Base-by-base conservation (phyloP, 2,797 vertebrate genomes). In the Eurystomus glaucurus region DNA sequence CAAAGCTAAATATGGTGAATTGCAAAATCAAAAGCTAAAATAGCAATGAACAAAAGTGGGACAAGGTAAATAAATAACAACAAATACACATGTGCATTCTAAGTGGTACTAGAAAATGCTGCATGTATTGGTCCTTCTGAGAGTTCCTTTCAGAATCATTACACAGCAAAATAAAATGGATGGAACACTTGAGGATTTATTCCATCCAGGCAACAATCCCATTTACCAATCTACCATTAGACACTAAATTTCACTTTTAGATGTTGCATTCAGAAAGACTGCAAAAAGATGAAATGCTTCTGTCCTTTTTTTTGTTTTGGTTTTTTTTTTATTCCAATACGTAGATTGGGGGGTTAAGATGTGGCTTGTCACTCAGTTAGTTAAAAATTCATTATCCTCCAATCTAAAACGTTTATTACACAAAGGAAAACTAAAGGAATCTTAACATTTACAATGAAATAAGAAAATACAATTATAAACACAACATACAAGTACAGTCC, bases 1-100 rank as follows among this genome's bases (percentile, higher is more conserved):
- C 87, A 93, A 87, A 93, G 69, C 33, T 89, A 29, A 89, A 74
- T 52, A 84, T 77, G 54, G 18, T 90, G 90, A 88, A 95, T 57
- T 93, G 68, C 55, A 95, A 96, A 96, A 95, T 65, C 90, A 76
- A 95, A 88, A 68, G 55, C 76, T 92, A 91, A 85, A 94, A 86
- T 6, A 80, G 18, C 57, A 85, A 88, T 84, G 94, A 95, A 80
- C 31, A 88, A 75, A 97, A 96, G n/a, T 80, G 29, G 50, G 37
- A 74, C 10, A 5, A 84, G n/a, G 61, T 71, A 96, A 86, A 89
- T 82, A 94, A 96, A 65, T 88, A 93, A 80, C 68, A 86, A 81
- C 35, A 96, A 68, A 88, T 79, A 66, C 4, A 70, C 6, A 33
- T 35, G 37, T 26, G 4, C 50, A 86, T 88, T 84, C 64, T 69